These are phyloP conservation scores for Charadrius vociferus DNA, from an alignment of 2,113 vertebrate genomes.

Conservation along the genomic window DNA sequence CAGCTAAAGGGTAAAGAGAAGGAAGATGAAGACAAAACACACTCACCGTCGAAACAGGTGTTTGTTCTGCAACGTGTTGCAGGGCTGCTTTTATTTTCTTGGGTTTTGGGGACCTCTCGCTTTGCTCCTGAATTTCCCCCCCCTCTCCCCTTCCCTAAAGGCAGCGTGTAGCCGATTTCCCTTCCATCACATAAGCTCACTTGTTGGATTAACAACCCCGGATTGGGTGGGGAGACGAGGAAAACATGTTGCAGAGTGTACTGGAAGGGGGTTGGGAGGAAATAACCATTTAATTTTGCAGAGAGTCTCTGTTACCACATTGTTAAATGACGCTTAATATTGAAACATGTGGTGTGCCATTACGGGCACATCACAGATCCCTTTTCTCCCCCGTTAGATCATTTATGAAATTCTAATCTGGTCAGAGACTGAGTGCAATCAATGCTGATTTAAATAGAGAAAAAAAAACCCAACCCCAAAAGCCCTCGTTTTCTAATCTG, in stretches of 20 bases:
- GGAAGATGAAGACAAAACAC: constrained; percentile 29
- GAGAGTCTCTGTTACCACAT: constrained; percentile 29
- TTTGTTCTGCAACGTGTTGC: constrained; percentile 66
- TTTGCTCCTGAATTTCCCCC: not conserved
- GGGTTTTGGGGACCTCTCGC: not conserved
- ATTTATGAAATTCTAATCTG: constrained; percentile 9
- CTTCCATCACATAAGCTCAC: not conserved
- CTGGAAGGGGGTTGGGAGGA: constrained; percentile 26
- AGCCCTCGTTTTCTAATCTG: not conserved
- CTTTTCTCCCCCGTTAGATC: not conserved
- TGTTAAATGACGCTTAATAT: constrained; percentile 13
- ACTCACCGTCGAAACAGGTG: constrained; percentile 71
- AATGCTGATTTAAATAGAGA: not conserved
- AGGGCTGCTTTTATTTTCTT: constrained; percentile 60
- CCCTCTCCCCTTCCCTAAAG: not conserved
- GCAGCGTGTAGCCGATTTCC: not conserved
- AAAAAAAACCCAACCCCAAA: not conserved
- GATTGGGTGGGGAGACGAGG: not conserved
- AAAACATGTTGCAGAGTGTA: not conserved
- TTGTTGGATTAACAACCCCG: constrained; percentile 26
- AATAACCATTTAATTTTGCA: constrained; percentile 18
- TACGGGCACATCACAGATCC: not conserved
- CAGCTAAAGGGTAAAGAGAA: not conserved
- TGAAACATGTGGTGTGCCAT: not conserved
- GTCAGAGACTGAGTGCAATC: not conserved